phyloP scores from a whole-genome alignment of 2,888 invertebrate genomes.

The Drosophila fulvimacula region DNA sequence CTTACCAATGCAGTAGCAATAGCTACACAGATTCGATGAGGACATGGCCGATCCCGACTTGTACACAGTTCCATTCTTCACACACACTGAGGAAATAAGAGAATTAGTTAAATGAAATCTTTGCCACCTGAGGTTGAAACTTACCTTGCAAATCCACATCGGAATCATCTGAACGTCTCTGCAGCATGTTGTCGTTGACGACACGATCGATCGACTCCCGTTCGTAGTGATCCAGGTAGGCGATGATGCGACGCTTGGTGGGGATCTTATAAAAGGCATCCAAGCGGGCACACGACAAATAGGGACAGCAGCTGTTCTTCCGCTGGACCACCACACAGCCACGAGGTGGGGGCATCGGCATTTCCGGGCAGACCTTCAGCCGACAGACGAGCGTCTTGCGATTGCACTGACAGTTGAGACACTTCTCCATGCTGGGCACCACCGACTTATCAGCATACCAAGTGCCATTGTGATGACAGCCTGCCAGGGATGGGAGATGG shows the following conservation, averaged over 20 bases:
- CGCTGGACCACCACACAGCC: conserved; percentile 90
- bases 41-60: conserved; percentile 90
- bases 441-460: conserved; percentile 88
- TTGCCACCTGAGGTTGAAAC: conserved; percentile 15
- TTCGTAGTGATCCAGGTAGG: conserved; percentile 83
- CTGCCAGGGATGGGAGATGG: conserved; percentile 79
- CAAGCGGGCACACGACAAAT: conserved; percentile 90
- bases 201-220: conserved; percentile 83
- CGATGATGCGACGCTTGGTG: conserved; percentile 82
- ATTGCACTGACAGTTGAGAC: conserved; percentile 91
- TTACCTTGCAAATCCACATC: conserved; percentile 80
- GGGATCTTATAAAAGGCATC: conserved; percentile 82
- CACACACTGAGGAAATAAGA: conserved; percentile 75
- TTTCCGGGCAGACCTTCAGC: conserved; percentile 90
- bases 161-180: conserved; percentile 83
- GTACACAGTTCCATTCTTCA: conserved; percentile 84
- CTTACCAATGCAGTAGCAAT: conserved; percentile 91
- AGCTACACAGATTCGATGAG: conserved; percentile 91
- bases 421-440: conserved; percentile 90
- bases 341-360: conserved; percentile 90
- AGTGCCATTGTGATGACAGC: conserved; percentile 90
- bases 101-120: background rate
- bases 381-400: conserved; percentile 91
- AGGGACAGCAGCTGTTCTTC: conserved; percentile 90
- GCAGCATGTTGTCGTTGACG: conserved; percentile 83